Conservation (phyloP, 2,797 vertebrate genomes). For the Luscinia luscinia region DNA sequence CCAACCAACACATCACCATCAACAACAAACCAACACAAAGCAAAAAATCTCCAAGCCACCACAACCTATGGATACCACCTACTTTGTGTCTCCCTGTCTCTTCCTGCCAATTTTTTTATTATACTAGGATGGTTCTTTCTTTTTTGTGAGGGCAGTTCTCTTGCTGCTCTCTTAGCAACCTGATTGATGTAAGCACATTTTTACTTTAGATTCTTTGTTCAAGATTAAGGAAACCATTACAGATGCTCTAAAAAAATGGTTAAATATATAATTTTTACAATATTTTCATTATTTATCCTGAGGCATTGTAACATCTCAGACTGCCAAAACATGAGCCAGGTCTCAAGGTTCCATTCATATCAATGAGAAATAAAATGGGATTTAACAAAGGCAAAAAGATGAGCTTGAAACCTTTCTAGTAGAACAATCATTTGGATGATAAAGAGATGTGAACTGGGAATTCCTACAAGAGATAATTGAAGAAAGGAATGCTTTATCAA, state of each 20-base stretch:
- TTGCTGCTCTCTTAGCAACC: not conserved
- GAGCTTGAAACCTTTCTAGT: slow-evolving; percentile 4
- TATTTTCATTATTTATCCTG: not conserved
- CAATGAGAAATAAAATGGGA: slow-evolving; percentile 3
- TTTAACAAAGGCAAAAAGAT: slow-evolving; percentile 18
- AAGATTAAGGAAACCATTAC: not conserved
- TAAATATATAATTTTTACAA: not conserved
- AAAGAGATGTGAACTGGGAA: slow-evolving; percentile 26
- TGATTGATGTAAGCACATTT: not conserved
- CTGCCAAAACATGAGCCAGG: not conserved
- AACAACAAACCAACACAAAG: not conserved
- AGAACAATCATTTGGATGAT: slow-evolving; percentile 18
- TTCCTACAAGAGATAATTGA: slow-evolving; percentile 11
- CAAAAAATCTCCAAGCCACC: not conserved
- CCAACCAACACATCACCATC: not conserved
- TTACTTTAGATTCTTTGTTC: not conserved
- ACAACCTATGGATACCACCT: not conserved
- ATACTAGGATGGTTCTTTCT: not conserved
- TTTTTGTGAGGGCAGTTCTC: not conserved
- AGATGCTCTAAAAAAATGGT: not conserved
- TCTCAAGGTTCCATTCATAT: slow-evolving; percentile 18
- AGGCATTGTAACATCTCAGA: not conserved
- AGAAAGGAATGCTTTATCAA: slow-evolving; percentile 33
- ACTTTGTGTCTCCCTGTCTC: not conserved
- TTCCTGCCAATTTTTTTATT: not conserved